Evolutionary conservation across 1,140 invertebrate genomes (phyloP), one percentile per base, ranked within the genome.

Genomic region (Littorina saxatilis): DNA sequence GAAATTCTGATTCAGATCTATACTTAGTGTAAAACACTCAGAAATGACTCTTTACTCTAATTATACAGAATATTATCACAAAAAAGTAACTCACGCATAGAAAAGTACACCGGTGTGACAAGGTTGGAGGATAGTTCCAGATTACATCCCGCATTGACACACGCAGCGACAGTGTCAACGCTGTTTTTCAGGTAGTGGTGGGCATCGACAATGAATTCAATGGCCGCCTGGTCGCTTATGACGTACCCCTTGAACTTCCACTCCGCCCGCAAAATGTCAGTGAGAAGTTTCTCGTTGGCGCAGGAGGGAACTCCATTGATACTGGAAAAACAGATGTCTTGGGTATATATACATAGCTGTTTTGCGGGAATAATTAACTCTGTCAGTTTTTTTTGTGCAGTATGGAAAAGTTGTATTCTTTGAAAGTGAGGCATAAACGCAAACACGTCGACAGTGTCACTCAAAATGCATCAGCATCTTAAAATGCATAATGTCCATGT

Each of bases 241-340:
- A 92, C 90, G 78, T 91, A 92, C 37, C 91, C 91, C 27, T 81
- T 87, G 75, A 92, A 92, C 29, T 86, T 86, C 90, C 90, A 92
- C 68, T 90, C 86, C 35, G 83, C 79, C 29, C 91, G 80, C 13
- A 92, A 81, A 58, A 91, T 88, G 23, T 90, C 84, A 2, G 88
- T 90, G 50, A 92, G 85, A 7, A 92, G 85, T 39, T 85, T 50
- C 29, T 89, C 85, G 80, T 91, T 90, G 35, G 89, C 90, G 85
- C 91, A 92, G 2, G 90, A 82, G 15, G 91, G 91, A 1, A 92
- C 77, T 5, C 91, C 91, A 84, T 92, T 91, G 0, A 92, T 78
- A 15, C 91, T 91, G 84, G 66, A 79, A 81, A 82, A 2, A 72
- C 13, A n/a, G 11, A 35, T 72, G 27, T 72, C 37, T 17, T 40